Conservation (phyloP, 2,113 vertebrate species). For the Chaetorhynchus papuensis region DNA sequence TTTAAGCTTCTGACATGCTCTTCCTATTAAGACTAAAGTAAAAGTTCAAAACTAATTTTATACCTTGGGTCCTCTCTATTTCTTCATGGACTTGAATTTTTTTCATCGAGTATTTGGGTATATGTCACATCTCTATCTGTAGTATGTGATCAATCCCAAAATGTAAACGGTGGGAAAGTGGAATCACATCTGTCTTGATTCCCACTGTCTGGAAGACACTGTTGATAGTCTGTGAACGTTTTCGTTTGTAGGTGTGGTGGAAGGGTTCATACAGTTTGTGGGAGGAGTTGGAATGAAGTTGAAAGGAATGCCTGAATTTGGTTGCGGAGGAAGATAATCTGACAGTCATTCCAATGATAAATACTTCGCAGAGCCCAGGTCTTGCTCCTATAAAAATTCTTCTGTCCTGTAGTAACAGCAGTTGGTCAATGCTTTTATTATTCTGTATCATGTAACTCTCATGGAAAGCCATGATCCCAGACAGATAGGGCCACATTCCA, state of each 20-base stretch:
- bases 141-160: not conserved
- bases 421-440: not conserved
- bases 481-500: not conserved
- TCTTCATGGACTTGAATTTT: not conserved
- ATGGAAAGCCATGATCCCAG: not conserved
- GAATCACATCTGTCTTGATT: not conserved
- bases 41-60: not conserved
- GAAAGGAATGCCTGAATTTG: not conserved
- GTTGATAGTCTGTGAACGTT: not conserved
- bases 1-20: not conserved
- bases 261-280: not conserved
- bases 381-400: conserved; percentile 6
- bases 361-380: not conserved
- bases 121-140: not conserved
- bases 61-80: not conserved
- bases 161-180: not conserved
- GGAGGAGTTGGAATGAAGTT: not conserved
- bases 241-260: not conserved
- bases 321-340: not conserved
- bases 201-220: not conserved
- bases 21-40: not conserved
- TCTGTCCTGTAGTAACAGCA: not conserved
- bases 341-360: not conserved
- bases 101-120: not conserved
- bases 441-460: not conserved